Percentiles rank a stretch among this genome's conserved stretches.
Conservation (phyloP, 1,140 invertebrate species). For the Drosophila pallidifrons region DNA sequence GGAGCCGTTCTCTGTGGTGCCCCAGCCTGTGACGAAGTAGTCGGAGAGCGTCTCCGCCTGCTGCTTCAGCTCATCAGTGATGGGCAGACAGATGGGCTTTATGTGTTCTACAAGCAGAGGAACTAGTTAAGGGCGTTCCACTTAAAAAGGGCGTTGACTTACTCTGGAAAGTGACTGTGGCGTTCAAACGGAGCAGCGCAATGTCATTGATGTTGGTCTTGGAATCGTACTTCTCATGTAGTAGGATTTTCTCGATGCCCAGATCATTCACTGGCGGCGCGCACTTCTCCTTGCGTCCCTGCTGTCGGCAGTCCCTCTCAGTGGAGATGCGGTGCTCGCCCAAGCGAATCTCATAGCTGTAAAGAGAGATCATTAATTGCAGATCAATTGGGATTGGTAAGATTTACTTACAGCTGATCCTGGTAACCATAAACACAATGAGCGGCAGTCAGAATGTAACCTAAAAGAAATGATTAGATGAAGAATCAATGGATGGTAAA, state of each 20-base stretch:
- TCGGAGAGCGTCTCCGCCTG: constrained; percentile 65
- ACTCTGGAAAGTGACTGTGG: constrained; percentile 60
- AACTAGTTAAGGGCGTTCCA: background rate
- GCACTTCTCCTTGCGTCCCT: constrained; percentile 76
- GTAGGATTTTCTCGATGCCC: constrained; percentile 86
- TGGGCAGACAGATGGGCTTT: constrained; percentile 90
- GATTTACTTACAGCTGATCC: constrained; percentile 67
- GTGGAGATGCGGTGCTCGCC: constrained; percentile 88
- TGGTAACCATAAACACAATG: constrained; percentile 66
- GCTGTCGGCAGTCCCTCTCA: constrained; percentile 86
- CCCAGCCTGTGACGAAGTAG: constrained; percentile 87
- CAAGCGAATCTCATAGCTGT: constrained; percentile 86
- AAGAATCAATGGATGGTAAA: background rate
- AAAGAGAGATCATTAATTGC: background rate
- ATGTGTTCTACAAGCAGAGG: constrained; percentile 85
- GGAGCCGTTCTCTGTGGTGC: constrained; percentile 70
- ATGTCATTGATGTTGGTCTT: constrained; percentile 88
- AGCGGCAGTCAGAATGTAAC: constrained; percentile 89
- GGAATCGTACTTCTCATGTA: constrained; percentile 88
- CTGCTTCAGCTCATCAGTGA: constrained; percentile 77
- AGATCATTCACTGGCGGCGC: constrained; percentile 86
- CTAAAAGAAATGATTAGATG: constrained; percentile 13
- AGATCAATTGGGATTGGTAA: background rate
- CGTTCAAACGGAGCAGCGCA: constrained; percentile 86
- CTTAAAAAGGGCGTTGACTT: background rate